phyloP scores from a whole-genome alignment of 2,797 vertebrate genomes.

The Prunella strophiata region DNA sequence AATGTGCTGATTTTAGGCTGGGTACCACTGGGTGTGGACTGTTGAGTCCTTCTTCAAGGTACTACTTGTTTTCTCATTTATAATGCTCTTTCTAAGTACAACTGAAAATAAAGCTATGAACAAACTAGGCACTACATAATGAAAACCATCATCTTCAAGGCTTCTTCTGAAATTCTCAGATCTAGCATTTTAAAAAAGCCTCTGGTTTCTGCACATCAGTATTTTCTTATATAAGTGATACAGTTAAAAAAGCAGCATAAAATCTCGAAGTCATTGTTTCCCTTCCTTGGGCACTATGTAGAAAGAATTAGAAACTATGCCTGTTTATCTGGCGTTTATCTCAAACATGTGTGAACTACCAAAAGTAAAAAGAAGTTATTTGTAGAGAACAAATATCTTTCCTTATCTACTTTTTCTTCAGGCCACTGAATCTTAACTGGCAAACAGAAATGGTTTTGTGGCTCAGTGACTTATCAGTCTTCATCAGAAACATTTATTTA shows the following conservation, averaged over 20 bases:
- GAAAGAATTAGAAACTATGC: background rate
- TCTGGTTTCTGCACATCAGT: background rate
- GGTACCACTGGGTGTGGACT: background rate
- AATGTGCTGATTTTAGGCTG: background rate
- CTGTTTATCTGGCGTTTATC: slow-evolving; percentile 17
- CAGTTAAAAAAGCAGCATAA: background rate
- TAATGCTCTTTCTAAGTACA: background rate
- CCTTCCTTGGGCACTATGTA: background rate
- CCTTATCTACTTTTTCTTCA: slow-evolving; percentile 34
- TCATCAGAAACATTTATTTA: slow-evolving; percentile 58
- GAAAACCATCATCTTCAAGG: background rate
- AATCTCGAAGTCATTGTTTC: background rate
- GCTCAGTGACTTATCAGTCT: slow-evolving; percentile 44
- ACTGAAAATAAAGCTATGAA: background rate
- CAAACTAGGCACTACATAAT: background rate
- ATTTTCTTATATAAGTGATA: background rate
- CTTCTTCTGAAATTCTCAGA: background rate
- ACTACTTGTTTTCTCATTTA: background rate
- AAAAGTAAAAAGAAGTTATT: slow-evolving; percentile 21
- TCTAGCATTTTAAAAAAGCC: background rate
- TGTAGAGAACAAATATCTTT: slow-evolving; percentile 43
- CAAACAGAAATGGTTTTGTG: slow-evolving; percentile 54
- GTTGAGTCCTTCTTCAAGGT: background rate
- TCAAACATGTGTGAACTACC: background rate
- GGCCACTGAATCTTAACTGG: slow-evolving; percentile 37